Evolutionary conservation across 2,888 invertebrate genomes (phyloP), one percentile per base, ranked within the genome.

Genomic region (Amblyjoppa proteus): DNA sequence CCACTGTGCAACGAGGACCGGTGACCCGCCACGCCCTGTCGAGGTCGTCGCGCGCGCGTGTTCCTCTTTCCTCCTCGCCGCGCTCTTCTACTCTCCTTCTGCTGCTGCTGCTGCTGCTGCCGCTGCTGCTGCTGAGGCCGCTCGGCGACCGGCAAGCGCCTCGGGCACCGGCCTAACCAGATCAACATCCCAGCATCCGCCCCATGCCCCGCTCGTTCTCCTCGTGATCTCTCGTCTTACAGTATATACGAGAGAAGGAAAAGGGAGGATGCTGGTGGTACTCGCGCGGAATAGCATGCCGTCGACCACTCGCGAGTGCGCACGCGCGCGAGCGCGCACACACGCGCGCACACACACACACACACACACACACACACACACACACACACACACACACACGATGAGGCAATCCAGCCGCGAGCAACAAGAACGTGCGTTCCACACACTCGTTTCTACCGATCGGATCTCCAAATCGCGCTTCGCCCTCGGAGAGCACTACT

Each of bases 21-120:
- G 92, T 93, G 93, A 93, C 93, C 93, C 89, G 92, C 93, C 93
- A 93, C 93, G 92, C 93, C 93, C 93, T 93, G 92, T 89, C 91
- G 92, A 93, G 93, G 93, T 93, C 93, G 92, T 92, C 91, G 91
- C 90, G 92, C 92, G 92, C 91, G 84, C 75, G 64, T 71, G 51
- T 69, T 11, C 82, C 74, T 78, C 76, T 74, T 78, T 77, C 61
- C 70, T 76, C 51, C 51, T 56, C 51, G 49, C n/a, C 49, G 64
- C 70, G 66, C 66, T 75, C 79, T 53, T 64, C 51, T 41, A 77
- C 73, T 80, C 81, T 82, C 64, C n/a, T 76, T 75, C 70, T 66
- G 85, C 74, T 76, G 87, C 83, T 76, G 86, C 82, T 84, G 87
- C 86, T 81, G 34, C 34, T 34, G 88, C 86, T 88, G 87, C 85